Evolutionary conservation across 2,113 vertebrate genomes (phyloP).

Genomic region (Xiphophorus maculatus): DNA sequence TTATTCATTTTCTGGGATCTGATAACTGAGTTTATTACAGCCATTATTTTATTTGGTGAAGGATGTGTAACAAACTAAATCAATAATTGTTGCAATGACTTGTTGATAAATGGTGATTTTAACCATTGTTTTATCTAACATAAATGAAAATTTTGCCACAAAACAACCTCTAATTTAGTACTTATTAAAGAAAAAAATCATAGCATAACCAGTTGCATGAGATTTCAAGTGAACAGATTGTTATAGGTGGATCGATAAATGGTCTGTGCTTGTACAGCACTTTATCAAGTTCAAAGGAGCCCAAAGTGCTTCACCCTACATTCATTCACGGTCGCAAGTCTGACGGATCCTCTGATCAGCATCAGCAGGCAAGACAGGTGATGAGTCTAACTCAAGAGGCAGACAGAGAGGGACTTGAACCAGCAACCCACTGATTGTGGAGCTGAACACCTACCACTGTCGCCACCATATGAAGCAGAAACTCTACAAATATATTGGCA

Average conservation of each 20-base stretch:
- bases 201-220: conserved; percentile 60
- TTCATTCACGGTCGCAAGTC: too few relatives aligned
- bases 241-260: background rate
- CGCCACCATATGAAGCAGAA: background rate
- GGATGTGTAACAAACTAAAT: conserved; percentile 4
- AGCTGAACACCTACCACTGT: too few relatives aligned
- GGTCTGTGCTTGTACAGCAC: too few relatives aligned
- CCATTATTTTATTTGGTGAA: conserved; percentile 9
- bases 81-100: conserved; percentile 7
- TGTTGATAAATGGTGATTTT: conserved; percentile 15
- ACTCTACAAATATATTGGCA: background rate
- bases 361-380: too few relatives aligned
- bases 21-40: background rate
- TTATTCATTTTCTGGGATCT: background rate
- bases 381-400: too few relatives aligned
- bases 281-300: too few relatives aligned
- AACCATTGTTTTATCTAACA: conserved; percentile 54
- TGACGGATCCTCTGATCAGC: too few relatives aligned
- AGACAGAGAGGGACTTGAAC: too few relatives aligned
- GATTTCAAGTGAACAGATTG: conserved; percentile 34
- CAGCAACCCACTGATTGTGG: too few relatives aligned
- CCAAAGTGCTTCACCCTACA: too few relatives aligned
- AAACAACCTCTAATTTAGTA: conserved; percentile 67
- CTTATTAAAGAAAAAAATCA: conserved; percentile 56
- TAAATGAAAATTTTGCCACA: conserved; percentile 54